Evolutionary conservation across 2,888 invertebrate species (phyloP).

Genomic region (Monoplex corrugatus): DNA sequence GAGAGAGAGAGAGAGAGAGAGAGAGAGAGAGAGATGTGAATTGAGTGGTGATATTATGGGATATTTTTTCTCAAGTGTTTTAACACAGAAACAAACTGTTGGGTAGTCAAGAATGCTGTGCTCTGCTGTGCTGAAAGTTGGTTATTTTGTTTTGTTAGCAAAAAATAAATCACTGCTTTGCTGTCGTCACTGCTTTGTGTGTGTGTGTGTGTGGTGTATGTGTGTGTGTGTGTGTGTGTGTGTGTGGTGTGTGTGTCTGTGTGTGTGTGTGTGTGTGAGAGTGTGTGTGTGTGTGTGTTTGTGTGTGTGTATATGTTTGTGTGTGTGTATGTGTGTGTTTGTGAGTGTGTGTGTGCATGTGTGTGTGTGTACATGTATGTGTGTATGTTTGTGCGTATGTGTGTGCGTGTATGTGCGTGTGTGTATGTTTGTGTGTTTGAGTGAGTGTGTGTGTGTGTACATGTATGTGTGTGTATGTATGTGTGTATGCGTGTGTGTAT

Average conservation of each 20-base stretch:
- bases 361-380: not conserved
- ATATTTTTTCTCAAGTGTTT: too few species aligned
- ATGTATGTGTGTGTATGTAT: not conserved
- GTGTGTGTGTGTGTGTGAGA: not conserved
- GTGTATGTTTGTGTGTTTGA: not conserved
- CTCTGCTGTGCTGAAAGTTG: too few species aligned
- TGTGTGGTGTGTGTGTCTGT: not conserved
- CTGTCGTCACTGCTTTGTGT: not conserved
- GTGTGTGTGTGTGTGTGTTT: too few species aligned
- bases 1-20: too few species aligned
- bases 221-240: not conserved
- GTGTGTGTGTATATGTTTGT: too few species aligned
- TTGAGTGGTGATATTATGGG: too few species aligned
- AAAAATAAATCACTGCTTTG: not conserved
- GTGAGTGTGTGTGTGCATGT: not conserved
- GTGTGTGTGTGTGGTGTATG: not conserved
- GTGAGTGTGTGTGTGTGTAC: slow-evolving; percentile 15
- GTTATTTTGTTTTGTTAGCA: too few species aligned
- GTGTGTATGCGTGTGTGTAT: slow-evolving; percentile 9
- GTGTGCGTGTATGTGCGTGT: slow-evolving; percentile 27
- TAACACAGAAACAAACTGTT: too few species aligned
- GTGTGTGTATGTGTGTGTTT: not conserved
- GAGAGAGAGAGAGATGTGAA: too few species aligned
- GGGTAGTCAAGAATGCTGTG: too few species aligned
- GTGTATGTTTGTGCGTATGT: not conserved